Evolutionary conservation across 2,888 invertebrate species (phyloP), one percentile per base, ranked within the genome.

Genomic region (Andrena dorsata): DNA sequence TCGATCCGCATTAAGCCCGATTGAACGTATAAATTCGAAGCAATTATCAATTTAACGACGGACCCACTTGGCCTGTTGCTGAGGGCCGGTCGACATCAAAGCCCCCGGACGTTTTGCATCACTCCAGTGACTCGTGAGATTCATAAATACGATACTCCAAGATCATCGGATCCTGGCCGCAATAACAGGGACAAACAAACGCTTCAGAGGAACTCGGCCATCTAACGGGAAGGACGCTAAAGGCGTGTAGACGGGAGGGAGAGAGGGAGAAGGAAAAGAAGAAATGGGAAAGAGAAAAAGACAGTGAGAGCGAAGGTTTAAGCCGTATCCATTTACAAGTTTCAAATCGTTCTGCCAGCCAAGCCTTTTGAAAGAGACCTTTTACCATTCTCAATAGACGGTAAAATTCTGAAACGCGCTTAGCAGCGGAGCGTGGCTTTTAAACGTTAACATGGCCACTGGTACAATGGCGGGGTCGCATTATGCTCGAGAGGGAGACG

Each of bases 321-420:
- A 91, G 87, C 88, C 86, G 86, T 89, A 92, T 91, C 91, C 90
- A 92, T 92, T 92, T 92, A 90, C 90, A 89, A 91, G 90, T 92
- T 92, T 90, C 86, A 90, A 91, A 92, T 92, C 92, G 90, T 90
- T 90, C 85, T 88, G 86, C 83, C 83, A 86, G 86, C 86, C 58
- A 80, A 83, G 84, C 86, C 90, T 87, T 90, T 90, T 90, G 88
- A 92, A 89, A 91, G 89, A 86, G 91, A 90, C 92, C 90, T 93
- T 93, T 92, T 92, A 92, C 89, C 90, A 88, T 89, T 89, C 90
- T 90, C 86, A 88, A 90, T 89, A 89, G 82, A 86, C 84, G 86
- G 88, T 90, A 85, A 89, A 92, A 91, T 90, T 91, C 88, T 88
- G 90, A 91, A 92, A 91, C 86, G 86, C 86, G 88, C 80, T 86